These are phyloP conservation scores for Gymnoscelis rufifasciata DNA, from an alignment of 2,888 invertebrate genomes.

Conservation along the genomic window DNA sequence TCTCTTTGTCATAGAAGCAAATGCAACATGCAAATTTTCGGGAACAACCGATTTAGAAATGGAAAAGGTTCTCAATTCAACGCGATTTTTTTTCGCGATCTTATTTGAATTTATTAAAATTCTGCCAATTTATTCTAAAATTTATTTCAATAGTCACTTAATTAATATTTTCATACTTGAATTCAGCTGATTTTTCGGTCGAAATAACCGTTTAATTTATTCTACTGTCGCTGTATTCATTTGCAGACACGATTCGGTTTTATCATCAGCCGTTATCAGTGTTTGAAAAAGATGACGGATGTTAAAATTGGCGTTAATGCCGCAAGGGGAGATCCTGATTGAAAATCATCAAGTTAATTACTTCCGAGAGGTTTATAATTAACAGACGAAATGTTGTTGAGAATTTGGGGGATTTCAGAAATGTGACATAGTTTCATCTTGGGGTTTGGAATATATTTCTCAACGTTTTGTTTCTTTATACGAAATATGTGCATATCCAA, in stretches of 20 bases:
- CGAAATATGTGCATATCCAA: no score
- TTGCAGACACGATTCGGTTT: neutral
- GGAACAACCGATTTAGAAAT: no score
- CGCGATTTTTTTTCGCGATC: no score
- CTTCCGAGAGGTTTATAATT: constrained; percentile 12
- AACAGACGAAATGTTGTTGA: constrained; percentile 3
- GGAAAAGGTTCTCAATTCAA: no score
- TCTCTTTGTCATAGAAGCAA: no score
- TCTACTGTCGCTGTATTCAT: neutral
- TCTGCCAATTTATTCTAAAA: no score
- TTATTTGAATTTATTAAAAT: no score
- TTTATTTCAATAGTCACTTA: no score
- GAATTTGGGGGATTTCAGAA: neutral
- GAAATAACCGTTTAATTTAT: no score
- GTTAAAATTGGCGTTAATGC: constrained; percentile 9
- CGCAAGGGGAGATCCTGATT: constrained; percentile 8
- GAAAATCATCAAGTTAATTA: constrained; percentile 16
- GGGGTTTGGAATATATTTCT: neutral
- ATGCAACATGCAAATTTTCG: no score
- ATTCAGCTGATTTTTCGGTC: no score
- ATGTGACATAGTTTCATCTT: constrained; percentile 1
- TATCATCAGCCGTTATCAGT: neutral
- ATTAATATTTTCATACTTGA: no score
- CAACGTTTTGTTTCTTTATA: neutral
- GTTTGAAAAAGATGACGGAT: constrained; percentile 2